phyloP scores from a whole-genome alignment of 2,888 invertebrate species.

The Dynastes hyllus region DNA sequence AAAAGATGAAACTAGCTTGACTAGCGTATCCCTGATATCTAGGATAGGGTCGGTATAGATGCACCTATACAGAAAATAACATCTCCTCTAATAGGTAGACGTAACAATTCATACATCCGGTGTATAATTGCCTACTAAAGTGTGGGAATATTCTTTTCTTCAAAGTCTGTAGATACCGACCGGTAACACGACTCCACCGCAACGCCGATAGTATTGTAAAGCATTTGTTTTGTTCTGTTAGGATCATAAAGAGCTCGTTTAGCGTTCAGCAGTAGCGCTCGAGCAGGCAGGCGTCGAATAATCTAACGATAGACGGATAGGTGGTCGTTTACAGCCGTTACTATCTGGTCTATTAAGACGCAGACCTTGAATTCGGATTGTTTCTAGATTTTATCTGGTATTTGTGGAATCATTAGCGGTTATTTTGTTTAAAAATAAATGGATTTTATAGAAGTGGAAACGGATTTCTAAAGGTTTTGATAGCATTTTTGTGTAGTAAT shows the following conservation, averaged over 20 bases:
- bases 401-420: neutral
- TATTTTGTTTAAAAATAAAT: neutral
- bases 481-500: no score
- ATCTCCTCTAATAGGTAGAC: slow-evolving; percentile 35
- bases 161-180: slow-evolving; percentile 10
- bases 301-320: neutral
- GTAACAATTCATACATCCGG: slow-evolving; percentile 57
- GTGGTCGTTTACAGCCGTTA: neutral
- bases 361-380: no score
- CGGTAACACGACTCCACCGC: slow-evolving; percentile 21
- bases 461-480: no score
- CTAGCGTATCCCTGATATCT: neutral
- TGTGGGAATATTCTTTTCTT: slow-evolving; percentile 56
- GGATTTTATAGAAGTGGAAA: neutral
- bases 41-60: neutral
- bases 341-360: slow-evolving; percentile 1
- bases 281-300: no score
- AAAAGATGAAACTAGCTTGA: no score
- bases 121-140: slow-evolving; percentile 56
- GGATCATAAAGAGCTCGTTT: neutral
- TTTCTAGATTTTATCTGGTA: slow-evolving; percentile 2
- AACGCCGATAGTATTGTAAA: neutral
- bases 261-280: neutral
- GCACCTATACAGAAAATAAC: slow-evolving; percentile 39
- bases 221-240: slow-evolving; percentile 11